Evolutionary conservation across 1,140 invertebrate species (phyloP), one percentile per base, ranked within the genome.

Genomic region (Archivesica marissinica): DNA sequence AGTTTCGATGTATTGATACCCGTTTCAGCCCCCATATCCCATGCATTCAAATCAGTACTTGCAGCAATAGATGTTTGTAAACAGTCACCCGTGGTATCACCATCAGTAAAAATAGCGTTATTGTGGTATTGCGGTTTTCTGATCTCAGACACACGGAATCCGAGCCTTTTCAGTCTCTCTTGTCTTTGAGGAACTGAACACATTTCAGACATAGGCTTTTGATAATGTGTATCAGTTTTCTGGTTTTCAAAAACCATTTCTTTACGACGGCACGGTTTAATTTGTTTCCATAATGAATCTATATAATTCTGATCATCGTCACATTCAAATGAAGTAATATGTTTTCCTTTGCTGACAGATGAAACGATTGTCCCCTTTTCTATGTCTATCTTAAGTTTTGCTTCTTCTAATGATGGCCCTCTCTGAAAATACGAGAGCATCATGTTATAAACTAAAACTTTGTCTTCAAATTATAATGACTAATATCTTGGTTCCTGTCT

Each of bases 311-410:
- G 13, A 6, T 52, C 33, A n/a, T 52, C 20, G 28, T 56, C 35
- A 54, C 54, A 39, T 25, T 1, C 17, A 15, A 54, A 56, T 1
- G 1, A 1, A 47, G 33, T 17, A 1, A 72, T 25, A 20, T 41
- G 11, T 50, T 23, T 30, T 28, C 59, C 39, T 23, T 13, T 56
- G 47, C 28, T 56, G n/a, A 35, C 52, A 38, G 33, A 39, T 6
- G 76, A 79, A 15, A 79, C 76, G 9, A 79, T 17, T 41, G 41
- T 38, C 6, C 76, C 76, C 52, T 79, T 79, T 25, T 79, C 76
- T n/a, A 79, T 56, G 54, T 79, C 76, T 7, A 79, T 39, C n/a
- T 39, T 79, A 11, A 79, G 52, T 38, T 79, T 59, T 9, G 56
- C 59, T 11, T 79, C 56, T 13, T 25, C 39, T 15, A 79, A 38